phyloP scores from a whole-genome alignment of 37 sponge, comb jelly and placozoan species.

The Crambe crambe region DNA sequence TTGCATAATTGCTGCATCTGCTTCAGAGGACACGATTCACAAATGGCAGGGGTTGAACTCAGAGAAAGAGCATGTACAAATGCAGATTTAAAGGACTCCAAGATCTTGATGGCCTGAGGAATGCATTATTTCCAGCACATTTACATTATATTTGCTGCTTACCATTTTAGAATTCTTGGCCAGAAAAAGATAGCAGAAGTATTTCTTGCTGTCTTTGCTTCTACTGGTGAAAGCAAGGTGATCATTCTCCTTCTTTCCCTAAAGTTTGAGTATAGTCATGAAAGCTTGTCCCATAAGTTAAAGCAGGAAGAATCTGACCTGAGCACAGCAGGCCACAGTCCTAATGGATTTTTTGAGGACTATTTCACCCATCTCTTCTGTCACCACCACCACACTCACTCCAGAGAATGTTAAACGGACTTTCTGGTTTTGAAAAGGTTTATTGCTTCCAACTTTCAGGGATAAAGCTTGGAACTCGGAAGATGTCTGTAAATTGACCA shows the following conservation, averaged over 20 bases:
- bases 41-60: constrained; percentile 30
- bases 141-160: not conserved
- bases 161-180: constrained; percentile 36
- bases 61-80: constrained; percentile 29
- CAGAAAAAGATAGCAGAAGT: constrained; percentile 40
- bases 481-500: not conserved
- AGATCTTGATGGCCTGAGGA: constrained; percentile 21
- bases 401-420: constrained; percentile 21
- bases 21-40: constrained; percentile 74
- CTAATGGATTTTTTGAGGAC: constrained; percentile 18
- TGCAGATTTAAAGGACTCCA: constrained; percentile 38
- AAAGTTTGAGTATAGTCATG: not conserved
- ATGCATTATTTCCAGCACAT: not conserved
- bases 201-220: constrained; percentile 2
- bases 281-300: not conserved
- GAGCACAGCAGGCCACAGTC: constrained; percentile 29
- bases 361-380: not conserved
- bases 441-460: not conserved
- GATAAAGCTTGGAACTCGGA: constrained; percentile 28
- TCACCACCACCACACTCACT: constrained; percentile 7
- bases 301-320: constrained; percentile 11
- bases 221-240: constrained; percentile 27
- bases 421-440: not conserved
- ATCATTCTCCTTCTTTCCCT: constrained; percentile 31
- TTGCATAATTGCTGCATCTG: constrained; percentile 71